Evolutionary conservation across 2,888 invertebrate genomes (phyloP).

Genomic region (Gymnocheta viridis): DNA sequence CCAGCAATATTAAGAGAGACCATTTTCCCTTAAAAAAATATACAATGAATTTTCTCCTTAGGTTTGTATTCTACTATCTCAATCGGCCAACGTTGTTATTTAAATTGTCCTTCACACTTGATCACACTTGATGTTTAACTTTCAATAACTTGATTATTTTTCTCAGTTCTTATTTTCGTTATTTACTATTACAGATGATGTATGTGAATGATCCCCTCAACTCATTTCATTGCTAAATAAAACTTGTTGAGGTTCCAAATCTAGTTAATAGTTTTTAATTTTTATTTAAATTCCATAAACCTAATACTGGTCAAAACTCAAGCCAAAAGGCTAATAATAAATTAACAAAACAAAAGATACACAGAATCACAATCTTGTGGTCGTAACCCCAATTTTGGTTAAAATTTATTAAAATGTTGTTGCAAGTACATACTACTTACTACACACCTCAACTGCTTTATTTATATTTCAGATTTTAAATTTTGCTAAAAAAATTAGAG

Average conservation of each 20-base stretch:
- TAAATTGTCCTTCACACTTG: too few relatives aligned
- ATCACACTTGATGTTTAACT: background rate
- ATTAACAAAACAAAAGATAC: background rate
- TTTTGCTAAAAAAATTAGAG: background rate
- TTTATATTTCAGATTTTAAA: background rate
- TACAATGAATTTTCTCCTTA: too few relatives aligned
- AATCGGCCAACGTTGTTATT: too few relatives aligned
- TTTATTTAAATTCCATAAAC: background rate
- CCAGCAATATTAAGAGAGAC: too few relatives aligned
- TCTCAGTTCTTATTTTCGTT: background rate
- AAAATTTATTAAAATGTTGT: slow-evolving; percentile 13
- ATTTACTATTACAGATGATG: background rate
- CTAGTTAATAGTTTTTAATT: background rate
- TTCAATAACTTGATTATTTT: background rate
- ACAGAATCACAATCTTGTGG: slow-evolving; percentile 33
- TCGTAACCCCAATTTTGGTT: slow-evolving; percentile 46
- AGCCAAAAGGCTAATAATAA: background rate
- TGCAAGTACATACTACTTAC: too few relatives aligned
- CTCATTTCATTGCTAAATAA: background rate
- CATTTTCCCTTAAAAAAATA: too few relatives aligned
- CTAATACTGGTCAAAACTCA: background rate
- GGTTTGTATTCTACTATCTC: too few relatives aligned
- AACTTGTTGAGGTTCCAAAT: slow-evolving; percentile 19
- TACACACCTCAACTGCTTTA: background rate
- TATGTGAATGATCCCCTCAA: background rate